These are phyloP conservation scores for Loriculus beryllinus DNA, from an alignment of 2,797 vertebrate species.

Conservation along the genomic window DNA sequence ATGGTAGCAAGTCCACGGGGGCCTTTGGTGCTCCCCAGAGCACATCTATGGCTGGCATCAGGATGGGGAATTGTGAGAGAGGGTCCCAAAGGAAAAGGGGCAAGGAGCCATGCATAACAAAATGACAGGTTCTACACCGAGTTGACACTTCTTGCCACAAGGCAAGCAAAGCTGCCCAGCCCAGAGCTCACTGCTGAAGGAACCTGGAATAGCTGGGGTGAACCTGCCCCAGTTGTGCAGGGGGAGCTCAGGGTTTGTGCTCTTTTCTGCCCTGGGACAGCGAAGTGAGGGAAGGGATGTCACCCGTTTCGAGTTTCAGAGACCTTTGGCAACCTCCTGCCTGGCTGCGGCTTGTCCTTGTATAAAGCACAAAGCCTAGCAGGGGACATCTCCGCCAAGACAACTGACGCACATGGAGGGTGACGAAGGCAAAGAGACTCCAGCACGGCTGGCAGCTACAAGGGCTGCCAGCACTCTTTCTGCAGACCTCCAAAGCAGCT, in stretches of 20 bases:
- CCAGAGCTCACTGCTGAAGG: neutral
- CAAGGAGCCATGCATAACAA: neutral
- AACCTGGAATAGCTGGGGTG: neutral
- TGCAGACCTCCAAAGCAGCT: neutral
- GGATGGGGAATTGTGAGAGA: neutral
- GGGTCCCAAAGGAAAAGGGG: neutral
- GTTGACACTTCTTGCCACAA: fast-evolving
- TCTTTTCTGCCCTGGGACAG: neutral
- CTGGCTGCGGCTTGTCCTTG: neutral
- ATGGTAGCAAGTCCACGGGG: too few species aligned
- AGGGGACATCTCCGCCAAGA: neutral
- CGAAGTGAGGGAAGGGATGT: neutral
- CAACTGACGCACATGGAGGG: fast-evolving
- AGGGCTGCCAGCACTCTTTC: fast-evolving
- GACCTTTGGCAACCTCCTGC: neutral
- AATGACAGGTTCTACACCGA: neutral
- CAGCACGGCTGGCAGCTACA: neutral
- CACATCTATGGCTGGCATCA: neutral
- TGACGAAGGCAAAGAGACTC: neutral
- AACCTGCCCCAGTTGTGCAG: neutral
- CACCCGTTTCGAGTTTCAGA: neutral
- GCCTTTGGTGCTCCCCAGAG: neutral
- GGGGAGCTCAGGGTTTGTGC: neutral
- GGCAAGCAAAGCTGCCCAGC: neutral
- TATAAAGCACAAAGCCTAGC: neutral